phyloP scores from a whole-genome alignment of 2,797 vertebrate genomes.

The Tamandua tetradactyla region DNA sequence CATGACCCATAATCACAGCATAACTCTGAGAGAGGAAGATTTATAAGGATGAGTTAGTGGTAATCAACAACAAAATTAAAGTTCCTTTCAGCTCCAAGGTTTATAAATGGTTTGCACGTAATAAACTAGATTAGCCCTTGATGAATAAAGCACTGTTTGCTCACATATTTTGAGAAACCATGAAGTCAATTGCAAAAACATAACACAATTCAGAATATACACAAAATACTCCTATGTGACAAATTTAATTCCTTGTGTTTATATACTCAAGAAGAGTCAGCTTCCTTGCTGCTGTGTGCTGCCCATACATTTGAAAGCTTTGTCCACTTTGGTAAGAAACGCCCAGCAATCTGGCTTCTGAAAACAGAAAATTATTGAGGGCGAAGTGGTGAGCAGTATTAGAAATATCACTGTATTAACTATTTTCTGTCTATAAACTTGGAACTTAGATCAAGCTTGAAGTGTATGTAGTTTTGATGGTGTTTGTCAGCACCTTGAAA shows the following conservation, averaged over 20 bases:
- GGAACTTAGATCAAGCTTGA: conserved; percentile 5
- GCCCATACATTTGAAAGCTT: conserved; percentile 22
- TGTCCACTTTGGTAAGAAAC: background rate
- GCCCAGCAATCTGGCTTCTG: conserved; percentile 13
- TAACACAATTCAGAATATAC: background rate
- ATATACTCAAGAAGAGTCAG: background rate
- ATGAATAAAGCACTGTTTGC: background rate
- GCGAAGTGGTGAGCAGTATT: conserved; percentile 5
- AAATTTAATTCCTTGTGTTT: background rate
- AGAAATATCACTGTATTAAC: conserved; percentile 55
- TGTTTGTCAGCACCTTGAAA: conserved; percentile 60
- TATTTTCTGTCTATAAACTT: conserved; percentile 22
- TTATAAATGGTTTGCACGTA: background rate
- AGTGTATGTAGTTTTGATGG: conserved; percentile 13
- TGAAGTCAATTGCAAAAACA: background rate
- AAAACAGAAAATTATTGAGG: conserved; percentile 36
- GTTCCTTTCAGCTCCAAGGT: background rate
- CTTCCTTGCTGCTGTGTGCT: background rate
- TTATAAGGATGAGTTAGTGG: background rate
- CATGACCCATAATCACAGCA: background rate
- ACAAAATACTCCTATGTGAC: background rate
- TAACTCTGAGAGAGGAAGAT: background rate
- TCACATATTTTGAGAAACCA: background rate
- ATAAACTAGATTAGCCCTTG: conserved; percentile 6
- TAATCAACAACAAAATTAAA: background rate